Conservation (phyloP, 2,113 vertebrate genomes). For the Catharus fuscescens region DNA sequence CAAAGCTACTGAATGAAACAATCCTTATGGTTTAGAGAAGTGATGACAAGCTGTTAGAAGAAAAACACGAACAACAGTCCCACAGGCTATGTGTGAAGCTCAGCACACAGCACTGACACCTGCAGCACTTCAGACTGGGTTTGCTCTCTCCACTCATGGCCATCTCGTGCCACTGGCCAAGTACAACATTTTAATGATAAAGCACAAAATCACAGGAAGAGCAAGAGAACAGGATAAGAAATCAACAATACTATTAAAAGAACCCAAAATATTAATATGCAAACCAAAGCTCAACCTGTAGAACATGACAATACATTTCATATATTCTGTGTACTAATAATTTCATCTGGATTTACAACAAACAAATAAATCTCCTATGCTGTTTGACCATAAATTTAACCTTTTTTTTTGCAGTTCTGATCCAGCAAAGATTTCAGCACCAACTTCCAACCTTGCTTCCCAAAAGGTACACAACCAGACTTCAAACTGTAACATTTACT, state of each 20-base stretch:
- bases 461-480: background rate
- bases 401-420: background rate
- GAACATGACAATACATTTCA: background rate
- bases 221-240: background rate
- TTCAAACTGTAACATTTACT: background rate
- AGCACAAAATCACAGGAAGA: background rate
- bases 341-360: background rate
- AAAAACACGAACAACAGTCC: conserved; percentile 23
- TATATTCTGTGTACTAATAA: background rate
- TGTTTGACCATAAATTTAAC: background rate
- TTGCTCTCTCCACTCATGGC: background rate
- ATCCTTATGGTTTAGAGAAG: conserved; percentile 37
- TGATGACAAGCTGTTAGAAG: conserved; percentile 35
- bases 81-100: background rate
- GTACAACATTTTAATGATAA: background rate
- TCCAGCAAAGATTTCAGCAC: background rate
- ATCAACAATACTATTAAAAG: background rate
- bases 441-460: background rate
- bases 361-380: accelerated
- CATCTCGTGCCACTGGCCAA: background rate
- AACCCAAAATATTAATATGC: background rate
- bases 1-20: conserved; percentile 13
- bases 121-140: background rate
- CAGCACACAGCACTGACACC: background rate
- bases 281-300: background rate